Conservation (phyloP, 1,140 invertebrate species). For the Drosophila tsacasi region DNA sequence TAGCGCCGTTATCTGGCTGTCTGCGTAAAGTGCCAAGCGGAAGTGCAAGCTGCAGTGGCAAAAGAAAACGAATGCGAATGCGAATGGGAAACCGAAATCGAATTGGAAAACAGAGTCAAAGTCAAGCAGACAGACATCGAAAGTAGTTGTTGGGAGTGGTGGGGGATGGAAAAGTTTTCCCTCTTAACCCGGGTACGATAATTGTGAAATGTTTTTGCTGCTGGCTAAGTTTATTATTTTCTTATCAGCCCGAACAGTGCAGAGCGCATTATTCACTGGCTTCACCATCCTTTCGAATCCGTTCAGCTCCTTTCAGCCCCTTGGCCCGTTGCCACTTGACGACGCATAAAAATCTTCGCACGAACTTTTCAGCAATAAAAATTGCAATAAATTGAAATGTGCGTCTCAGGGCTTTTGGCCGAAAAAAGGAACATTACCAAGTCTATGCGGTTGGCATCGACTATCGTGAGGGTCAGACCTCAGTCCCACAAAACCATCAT, state of each 20-base stretch:
- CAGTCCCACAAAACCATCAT: slow-evolving; percentile 38
- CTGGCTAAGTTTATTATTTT: slow-evolving; percentile 73
- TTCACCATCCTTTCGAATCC: background rate
- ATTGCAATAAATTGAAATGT: slow-evolving; percentile 78
- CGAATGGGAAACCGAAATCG: slow-evolving; percentile 5
- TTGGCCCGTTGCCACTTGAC: slow-evolving; percentile 57
- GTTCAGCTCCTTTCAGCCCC: background rate
- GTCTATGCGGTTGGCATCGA: slow-evolving; percentile 52
- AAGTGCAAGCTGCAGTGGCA: slow-evolving; percentile 63
- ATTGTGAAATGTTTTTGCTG: slow-evolving; percentile 72
- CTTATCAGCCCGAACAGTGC: slow-evolving; percentile 59
- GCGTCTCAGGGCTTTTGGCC: slow-evolving; percentile 52
- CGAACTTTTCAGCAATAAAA: slow-evolving; percentile 69
- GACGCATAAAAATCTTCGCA: slow-evolving; percentile 72
- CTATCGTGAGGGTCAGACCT: slow-evolving; percentile 41
- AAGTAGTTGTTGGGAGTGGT: slow-evolving; percentile 26
- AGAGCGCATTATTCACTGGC: slow-evolving; percentile 29
- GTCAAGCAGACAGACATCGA: slow-evolving; percentile 50
- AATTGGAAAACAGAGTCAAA: slow-evolving; percentile 51
- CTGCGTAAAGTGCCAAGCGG: slow-evolving; percentile 47
- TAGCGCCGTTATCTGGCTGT: slow-evolving; percentile 40
- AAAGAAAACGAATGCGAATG: slow-evolving; percentile 21
- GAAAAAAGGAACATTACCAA: slow-evolving; percentile 57
- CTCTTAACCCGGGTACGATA: slow-evolving; percentile 43
- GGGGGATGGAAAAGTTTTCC: slow-evolving; percentile 39